Percentiles rank a stretch among this genome's conserved stretches.
These are phyloP conservation scores for Hydrozoanthus tunicans DNA, from an alignment of 64 coral and sea anemone genomes.

Conservation along the genomic window DNA sequence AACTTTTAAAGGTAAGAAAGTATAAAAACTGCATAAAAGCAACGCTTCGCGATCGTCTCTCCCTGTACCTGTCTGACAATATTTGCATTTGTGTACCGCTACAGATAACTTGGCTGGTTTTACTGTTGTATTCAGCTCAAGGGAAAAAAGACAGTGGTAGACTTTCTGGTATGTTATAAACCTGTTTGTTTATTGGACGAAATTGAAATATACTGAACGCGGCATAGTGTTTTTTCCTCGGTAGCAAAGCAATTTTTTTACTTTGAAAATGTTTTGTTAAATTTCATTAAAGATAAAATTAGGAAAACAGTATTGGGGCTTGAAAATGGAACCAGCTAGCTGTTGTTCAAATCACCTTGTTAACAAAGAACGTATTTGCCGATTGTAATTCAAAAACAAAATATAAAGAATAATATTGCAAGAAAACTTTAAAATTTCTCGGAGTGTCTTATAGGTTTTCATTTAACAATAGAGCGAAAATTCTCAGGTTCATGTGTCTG, in stretches of 20 bases:
- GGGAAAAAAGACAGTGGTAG: background rate
- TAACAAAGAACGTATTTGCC: background rate
- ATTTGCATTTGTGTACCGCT: background rate
- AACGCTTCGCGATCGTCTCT: background rate
- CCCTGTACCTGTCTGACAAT: background rate
- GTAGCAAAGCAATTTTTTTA: background rate
- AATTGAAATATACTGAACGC: background rate
- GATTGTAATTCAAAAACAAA: background rate
- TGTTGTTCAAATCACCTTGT: background rate
- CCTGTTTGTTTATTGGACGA: background rate
- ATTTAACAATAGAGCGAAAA: background rate
- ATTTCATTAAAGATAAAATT: background rate
- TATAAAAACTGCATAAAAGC: background rate
- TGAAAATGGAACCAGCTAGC: background rate
- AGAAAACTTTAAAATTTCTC: background rate
- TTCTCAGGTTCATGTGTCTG: background rate
- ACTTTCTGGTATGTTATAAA: background rate
- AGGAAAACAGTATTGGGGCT: background rate
- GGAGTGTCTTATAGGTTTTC: background rate
- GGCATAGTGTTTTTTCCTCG: background rate
- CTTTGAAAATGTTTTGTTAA: background rate
- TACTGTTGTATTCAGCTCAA: background rate
- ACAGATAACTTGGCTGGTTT: constrained; percentile 26
- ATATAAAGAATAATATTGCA: background rate
- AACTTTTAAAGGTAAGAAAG: constrained; percentile 1